Conservation (phyloP, 2,113 vertebrate genomes). For the Muscicapa adusta region DNA sequence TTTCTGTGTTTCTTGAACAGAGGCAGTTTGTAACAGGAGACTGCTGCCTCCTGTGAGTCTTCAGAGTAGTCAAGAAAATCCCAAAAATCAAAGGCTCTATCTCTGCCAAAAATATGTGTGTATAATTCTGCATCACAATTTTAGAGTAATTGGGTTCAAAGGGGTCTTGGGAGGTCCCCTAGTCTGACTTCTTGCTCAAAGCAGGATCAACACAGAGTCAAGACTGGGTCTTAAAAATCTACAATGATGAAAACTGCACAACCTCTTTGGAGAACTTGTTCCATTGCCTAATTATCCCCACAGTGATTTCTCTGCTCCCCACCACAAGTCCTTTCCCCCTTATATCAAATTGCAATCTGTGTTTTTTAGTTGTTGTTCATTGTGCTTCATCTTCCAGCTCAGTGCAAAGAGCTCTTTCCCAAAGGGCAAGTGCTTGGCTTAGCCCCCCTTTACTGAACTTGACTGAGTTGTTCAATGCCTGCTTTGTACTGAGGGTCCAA, state of each 20-base stretch:
- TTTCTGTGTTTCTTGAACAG: fast-evolving
- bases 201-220: neutral
- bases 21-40: neutral
- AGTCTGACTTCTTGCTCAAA: neutral
- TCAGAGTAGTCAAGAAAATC: neutral
- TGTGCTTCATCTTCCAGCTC: neutral
- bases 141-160: neutral
- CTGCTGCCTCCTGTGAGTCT: neutral
- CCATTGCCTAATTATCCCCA: neutral
- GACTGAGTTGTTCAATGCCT: neutral
- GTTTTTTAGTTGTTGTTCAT: neutral
- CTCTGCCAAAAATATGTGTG: neutral
- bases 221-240: neutral
- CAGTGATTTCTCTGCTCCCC: neutral
- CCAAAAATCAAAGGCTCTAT: neutral
- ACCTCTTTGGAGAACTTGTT: neutral
- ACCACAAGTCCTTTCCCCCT: neutral
- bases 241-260: neutral
- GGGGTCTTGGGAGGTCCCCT: neutral
- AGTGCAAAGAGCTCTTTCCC: neutral
- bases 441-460: fast-evolving
- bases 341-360: neutral
- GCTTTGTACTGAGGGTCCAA: neutral
- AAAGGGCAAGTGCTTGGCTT: neutral
- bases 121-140: neutral